A percentile compares a stretch with the other conserved stretches of the same genome.
These are phyloP conservation scores for Drosophila guanche DNA, from an alignment of 1,140 invertebrate species.

Conservation along the genomic window DNA sequence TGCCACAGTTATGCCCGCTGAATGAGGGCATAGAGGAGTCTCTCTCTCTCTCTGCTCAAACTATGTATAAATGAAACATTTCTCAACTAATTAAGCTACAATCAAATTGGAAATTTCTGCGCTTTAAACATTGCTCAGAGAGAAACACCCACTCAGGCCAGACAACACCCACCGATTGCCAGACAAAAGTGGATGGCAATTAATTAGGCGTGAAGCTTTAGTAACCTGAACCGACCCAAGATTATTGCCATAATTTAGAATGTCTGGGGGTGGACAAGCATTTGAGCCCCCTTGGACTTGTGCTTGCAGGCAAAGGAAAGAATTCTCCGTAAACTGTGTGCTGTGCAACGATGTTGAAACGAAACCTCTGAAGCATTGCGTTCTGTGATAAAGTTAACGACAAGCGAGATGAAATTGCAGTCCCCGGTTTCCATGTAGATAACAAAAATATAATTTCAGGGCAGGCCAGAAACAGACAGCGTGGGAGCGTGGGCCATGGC, in stretches of 20 bases:
- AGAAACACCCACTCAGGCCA: neutral
- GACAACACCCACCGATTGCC: neutral
- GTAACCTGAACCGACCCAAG: slow-evolving; percentile 40
- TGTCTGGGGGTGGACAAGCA: slow-evolving; percentile 11
- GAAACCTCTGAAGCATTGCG: too few species aligned
- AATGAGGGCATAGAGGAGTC: too few species aligned
- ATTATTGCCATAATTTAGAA: slow-evolving; percentile 59
- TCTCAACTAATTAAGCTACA: slow-evolving; percentile 66
- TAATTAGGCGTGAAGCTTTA: slow-evolving; percentile 59
- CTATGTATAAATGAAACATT: slow-evolving; percentile 58
- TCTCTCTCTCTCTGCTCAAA: neutral
- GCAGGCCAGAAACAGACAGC: slow-evolving; percentile 1
- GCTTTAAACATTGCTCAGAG: slow-evolving; percentile 11
- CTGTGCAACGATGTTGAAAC: slow-evolving; percentile 51
- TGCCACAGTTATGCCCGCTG: too few species aligned
- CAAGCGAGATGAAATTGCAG: slow-evolving; percentile 37
- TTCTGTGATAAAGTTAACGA: slow-evolving; percentile 60
- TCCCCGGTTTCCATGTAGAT: neutral
- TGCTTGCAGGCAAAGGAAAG: slow-evolving; percentile 2
- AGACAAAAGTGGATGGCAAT: slow-evolving; percentile 39
- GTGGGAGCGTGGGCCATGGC: too few species aligned
- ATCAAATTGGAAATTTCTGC: slow-evolving; percentile 59
- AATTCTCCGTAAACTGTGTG: slow-evolving; percentile 28
- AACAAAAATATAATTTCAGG: slow-evolving; percentile 62
- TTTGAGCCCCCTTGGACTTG: slow-evolving; percentile 49